A percentile compares a stretch with the other conserved stretches of the same genome.
phyloP scores from a whole-genome alignment of 2,888 invertebrate species.

The Torymus aiolomorphi region DNA sequence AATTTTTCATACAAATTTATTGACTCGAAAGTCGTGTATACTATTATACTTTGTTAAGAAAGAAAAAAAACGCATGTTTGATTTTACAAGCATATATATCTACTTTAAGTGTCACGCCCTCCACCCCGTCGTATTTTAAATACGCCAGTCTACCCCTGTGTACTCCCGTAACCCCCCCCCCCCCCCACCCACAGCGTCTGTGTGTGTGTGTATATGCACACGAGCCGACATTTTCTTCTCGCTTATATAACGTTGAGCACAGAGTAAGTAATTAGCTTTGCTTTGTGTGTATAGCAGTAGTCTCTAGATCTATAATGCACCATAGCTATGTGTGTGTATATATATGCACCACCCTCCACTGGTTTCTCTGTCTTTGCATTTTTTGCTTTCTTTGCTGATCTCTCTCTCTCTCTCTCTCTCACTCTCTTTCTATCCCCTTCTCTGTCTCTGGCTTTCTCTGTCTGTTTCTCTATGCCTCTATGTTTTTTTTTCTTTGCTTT shows the following conservation, averaged over 20 bases:
- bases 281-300: neutral
- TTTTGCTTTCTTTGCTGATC: neutral
- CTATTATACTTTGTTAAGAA: no score
- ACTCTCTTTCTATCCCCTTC: no score
- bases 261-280: slow-evolving; percentile 51
- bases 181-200: no score
- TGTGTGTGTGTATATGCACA: slow-evolving; percentile 12
- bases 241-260: slow-evolving; percentile 17
- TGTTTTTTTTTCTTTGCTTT: no score
- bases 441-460: no score
- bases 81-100: no score
- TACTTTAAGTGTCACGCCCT: neutral
- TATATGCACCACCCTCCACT: neutral
- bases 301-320: no score
- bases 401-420: neutral
- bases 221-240: slow-evolving; percentile 22
- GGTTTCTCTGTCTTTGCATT: slow-evolving; percentile 9
- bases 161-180: neutral
- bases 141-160: neutral
- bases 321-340: neutral
- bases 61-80: no score
- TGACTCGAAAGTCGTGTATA: no score
- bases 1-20: no score
- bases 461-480: no score
- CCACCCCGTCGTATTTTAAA: neutral